These are phyloP conservation scores for Strigops habroptila DNA, from an alignment of 2,113 vertebrate genomes.

Conservation along the genomic window DNA sequence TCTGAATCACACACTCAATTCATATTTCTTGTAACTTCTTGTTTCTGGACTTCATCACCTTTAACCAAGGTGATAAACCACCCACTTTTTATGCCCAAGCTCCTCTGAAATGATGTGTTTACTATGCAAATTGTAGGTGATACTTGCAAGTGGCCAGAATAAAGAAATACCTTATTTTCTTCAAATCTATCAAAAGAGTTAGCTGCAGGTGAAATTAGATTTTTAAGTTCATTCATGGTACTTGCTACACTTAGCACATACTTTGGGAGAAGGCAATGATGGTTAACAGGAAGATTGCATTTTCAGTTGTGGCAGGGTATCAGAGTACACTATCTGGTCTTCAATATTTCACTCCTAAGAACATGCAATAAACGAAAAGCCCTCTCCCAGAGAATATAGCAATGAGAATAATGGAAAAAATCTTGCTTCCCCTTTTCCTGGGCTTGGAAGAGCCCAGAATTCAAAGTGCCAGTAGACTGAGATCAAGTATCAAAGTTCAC, in stretches of 20 bases:
- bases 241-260: neutral
- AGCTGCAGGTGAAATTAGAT: neutral
- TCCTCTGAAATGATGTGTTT: neutral
- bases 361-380: neutral
- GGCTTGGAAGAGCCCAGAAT: neutral
- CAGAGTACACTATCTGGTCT: neutral
- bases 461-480: neutral
- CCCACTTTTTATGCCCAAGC: neutral
- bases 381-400: neutral
- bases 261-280: neutral
- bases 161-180: neutral
- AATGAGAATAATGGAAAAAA: neutral
- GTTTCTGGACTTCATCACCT: conserved; percentile 16
- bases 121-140: neutral
- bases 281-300: neutral
- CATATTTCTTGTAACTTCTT: neutral
- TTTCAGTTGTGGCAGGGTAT: neutral
- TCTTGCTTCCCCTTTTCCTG: neutral
- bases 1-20: neutral
- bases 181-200: neutral
- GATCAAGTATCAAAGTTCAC: neutral
- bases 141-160: neutral
- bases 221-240: neutral
- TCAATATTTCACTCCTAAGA: neutral
- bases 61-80: conserved; percentile 32